A percentile compares a stretch with the other conserved stretches of the same genome.
Evolutionary conservation across 2,113 vertebrate species (phyloP).

Genomic region (Bolborhynchus lineola): DNA sequence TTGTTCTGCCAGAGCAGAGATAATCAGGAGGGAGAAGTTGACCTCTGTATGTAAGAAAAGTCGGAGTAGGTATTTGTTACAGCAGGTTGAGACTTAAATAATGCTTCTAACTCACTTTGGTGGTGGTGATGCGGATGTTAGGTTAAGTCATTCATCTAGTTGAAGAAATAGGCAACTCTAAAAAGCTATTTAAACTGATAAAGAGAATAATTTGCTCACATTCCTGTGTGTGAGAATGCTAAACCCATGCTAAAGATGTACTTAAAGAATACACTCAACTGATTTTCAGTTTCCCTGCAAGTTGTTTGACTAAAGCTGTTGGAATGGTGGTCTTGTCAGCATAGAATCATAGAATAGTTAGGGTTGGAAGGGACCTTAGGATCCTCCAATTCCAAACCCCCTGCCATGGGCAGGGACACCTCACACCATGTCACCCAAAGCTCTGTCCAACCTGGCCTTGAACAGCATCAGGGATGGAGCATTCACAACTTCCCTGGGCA

Average conservation of each 20-base stretch:
- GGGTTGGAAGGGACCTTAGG: too few species aligned
- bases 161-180: neutral
- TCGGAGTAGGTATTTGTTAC: neutral
- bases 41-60: rapidly evolving
- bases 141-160: neutral
- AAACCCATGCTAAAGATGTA: neutral
- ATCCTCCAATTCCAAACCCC: too few species aligned
- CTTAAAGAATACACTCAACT: neutral
- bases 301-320: neutral
- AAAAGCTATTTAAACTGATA: neutral
- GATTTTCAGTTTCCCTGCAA: neutral
- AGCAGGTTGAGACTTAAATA: neutral
- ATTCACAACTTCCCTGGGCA: too few species aligned
- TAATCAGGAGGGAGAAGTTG: neutral
- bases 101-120: neutral
- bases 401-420: too few species aligned
- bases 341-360: too few species aligned
- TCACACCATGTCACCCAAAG: too few species aligned
- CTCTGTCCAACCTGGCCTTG: too few species aligned
- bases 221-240: neutral
- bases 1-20: neutral
- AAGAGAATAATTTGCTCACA: neutral
- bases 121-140: neutral
- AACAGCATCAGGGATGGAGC: too few species aligned
- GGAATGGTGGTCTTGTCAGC: neutral